A percentile compares a stretch with the other conserved stretches of the same genome.
phyloP scores from a whole-genome alignment of 1,140 invertebrate species.

The Propsilocerus akamusi region DNA sequence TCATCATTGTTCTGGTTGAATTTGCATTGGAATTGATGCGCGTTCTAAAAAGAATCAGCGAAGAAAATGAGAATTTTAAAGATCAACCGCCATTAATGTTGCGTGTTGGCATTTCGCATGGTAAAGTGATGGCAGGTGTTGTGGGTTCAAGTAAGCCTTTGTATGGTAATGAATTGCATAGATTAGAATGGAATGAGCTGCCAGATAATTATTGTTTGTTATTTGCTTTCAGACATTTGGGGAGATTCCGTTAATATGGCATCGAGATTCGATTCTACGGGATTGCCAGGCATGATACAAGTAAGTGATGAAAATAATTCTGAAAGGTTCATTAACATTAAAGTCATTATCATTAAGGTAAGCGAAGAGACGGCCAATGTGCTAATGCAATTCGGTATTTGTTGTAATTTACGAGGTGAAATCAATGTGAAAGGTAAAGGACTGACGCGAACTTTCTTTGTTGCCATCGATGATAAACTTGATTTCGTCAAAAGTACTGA shows the following conservation, averaged over 20 bases:
- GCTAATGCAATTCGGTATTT: constrained; percentile 42
- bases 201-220: too few species aligned
- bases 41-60: neutral
- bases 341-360: constrained; percentile 27
- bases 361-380: constrained; percentile 52
- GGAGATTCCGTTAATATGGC: constrained; percentile 90
- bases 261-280: constrained; percentile 78
- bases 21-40: constrained; percentile 28
- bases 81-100: neutral
- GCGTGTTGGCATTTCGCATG: constrained; percentile 49
- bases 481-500: constrained; percentile 22
- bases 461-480: constrained; percentile 40
- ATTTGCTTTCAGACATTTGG: constrained; percentile 90
- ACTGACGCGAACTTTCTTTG: constrained; percentile 51
- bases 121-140: constrained; percentile 75
- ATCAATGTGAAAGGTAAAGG: constrained; percentile 61
- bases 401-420: constrained; percentile 46
- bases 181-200: too few species aligned
- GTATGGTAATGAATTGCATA: too few species aligned
- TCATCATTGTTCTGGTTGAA: constrained; percentile 36
- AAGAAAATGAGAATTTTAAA: constrained; percentile 3
- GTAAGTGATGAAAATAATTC: constrained; percentile 22
- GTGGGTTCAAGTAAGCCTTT: constrained; percentile 77
- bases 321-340: neutral
- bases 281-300: constrained; percentile 59